Percentiles rank a stretch among this genome's conserved stretches.
Conservation (phyloP, 2,113 vertebrate species). For the Menidia beryllina region DNA sequence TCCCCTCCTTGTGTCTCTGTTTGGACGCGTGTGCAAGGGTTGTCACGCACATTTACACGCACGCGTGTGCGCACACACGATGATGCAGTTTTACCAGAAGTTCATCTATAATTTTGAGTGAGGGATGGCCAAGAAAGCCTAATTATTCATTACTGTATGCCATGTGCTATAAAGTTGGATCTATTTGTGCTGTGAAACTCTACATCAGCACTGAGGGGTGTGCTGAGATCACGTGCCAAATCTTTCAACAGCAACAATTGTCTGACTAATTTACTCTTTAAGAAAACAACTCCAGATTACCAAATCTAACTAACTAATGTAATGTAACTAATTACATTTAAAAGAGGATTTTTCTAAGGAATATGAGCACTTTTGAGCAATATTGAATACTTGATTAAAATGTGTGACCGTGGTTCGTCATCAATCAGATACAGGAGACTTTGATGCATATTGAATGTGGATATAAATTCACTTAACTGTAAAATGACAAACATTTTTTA, state of each 20-base stretch:
- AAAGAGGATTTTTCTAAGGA: too few species aligned
- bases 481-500: too few species aligned
- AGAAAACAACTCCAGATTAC: not conserved
- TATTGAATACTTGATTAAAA: not conserved
- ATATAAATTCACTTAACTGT: too few species aligned
- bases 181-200: too few species aligned
- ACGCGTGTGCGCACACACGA: not conserved
- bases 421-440: not conserved
- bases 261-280: not conserved
- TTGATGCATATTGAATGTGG: not conserved
- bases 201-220: not conserved
- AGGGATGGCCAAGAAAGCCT: too few species aligned
- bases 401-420: not conserved
- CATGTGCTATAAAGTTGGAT: too few species aligned
- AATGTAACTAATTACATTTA: too few species aligned
- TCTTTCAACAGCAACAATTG: not conserved
- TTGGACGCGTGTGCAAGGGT: conserved; percentile 4
- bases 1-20: conserved; percentile 2
- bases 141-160: too few species aligned
- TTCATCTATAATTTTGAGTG: not conserved
- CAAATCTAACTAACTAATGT: too few species aligned
- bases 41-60: not conserved
- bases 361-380: too few species aligned
- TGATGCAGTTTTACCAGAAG: not conserved
- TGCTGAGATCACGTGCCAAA: not conserved